Conservation (phyloP, 1,140 invertebrate species). For the Lutraria rhynchaena region DNA sequence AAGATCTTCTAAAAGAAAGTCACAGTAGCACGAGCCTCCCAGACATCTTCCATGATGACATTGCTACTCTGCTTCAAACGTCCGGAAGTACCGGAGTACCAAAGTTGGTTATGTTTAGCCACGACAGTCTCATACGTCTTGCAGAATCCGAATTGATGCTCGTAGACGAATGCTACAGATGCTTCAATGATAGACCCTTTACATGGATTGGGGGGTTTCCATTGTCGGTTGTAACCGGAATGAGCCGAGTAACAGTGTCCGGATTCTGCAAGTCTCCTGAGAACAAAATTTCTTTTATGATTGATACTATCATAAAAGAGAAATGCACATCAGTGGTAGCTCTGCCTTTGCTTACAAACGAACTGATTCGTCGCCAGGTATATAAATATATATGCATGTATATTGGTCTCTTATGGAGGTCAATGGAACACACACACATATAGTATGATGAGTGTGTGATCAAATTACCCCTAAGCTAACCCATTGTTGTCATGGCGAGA, state of each 20-base stretch:
- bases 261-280: slow-evolving; percentile 9
- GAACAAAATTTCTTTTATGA: neutral
- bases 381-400: too few relatives aligned
- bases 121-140: neutral
- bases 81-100: slow-evolving; percentile 34
- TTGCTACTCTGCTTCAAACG: neutral
- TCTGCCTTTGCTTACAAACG: neutral
- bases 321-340: neutral
- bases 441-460: too few relatives aligned
- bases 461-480: too few relatives aligned
- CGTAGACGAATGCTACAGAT: neutral
- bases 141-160: too few relatives aligned
- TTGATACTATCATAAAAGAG: slow-evolving; percentile 3
- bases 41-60: neutral
- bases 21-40: neutral
- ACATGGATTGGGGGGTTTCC: slow-evolving; percentile 34
- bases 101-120: slow-evolving; percentile 12
- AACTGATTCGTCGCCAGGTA: slow-evolving; percentile 5
- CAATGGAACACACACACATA: too few relatives aligned
- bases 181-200: slow-evolving; percentile 28
- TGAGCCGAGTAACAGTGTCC: neutral
- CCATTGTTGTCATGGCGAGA: too few relatives aligned
- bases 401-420: too few relatives aligned
- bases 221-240: slow-evolving; percentile 8
- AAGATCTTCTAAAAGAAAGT: neutral